Base-by-base conservation (phyloP, 2,113 vertebrate genomes). In the Bostrychus sinensis region DNA sequence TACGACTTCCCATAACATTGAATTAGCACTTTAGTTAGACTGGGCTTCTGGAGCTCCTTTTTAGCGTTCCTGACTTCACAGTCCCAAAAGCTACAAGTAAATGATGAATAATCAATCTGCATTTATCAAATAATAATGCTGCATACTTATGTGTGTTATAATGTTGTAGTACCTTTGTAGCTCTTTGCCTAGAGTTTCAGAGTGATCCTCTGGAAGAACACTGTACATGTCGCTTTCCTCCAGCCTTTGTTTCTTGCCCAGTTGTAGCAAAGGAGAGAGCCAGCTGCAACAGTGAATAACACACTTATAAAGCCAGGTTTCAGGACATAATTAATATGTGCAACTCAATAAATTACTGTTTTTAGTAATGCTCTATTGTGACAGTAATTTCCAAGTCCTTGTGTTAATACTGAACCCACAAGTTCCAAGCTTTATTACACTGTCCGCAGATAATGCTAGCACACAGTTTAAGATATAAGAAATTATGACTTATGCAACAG, bases 211-310 rank as follows among this genome's bases (percentile, higher is more conserved):
- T 0, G 93, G 92, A 36, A 96, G 93, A 70, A 95, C 83, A 6
- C 89, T 80, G 73, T 92, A 96, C 94, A 98, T 93, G 74, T 98
- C 95, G 87, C 93, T 92, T 86, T 96, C 94, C 79, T 96, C 93
- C 32, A 98, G 86, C 48, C 83, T 92, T 68, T 90, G 83, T 57
- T 94, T 95, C 75, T 92, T 91, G 30, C 96, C 95, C 0, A 72
- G 90, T 58, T 89, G 85, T 88, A 98, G 93, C 78, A 98, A 81
- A 4, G 96, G 95, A 59, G 93, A 94, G 32, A 98, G 75, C 96
- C 96, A 98, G 81, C 96, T 98, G 78, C 50, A 83, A 74, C 9
- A 20, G 7, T 6, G 4, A 51, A 17, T 9, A 11, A 50, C 7
- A 42, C 41, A 20, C 4, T 39, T 20, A 37, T 12, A 22, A 34